Conservation (phyloP, 2,888 invertebrate genomes). For the Alviniconcha strummeri region DNA sequence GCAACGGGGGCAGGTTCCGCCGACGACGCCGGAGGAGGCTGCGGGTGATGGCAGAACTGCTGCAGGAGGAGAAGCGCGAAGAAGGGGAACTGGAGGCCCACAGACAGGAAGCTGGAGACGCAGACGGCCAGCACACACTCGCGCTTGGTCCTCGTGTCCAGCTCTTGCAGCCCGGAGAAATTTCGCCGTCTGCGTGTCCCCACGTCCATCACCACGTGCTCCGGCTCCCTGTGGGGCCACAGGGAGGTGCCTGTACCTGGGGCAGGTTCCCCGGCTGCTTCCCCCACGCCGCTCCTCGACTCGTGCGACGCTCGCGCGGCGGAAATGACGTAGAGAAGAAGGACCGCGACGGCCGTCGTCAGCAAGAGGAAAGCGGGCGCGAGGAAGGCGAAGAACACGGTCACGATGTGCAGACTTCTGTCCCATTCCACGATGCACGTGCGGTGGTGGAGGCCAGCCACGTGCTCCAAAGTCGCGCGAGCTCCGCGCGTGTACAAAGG, state of each 20-base stretch:
- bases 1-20: background rate
- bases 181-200: background rate
- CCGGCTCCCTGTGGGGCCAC: no score
- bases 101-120: conserved; percentile 35
- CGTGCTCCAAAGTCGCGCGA: conserved; percentile 22
- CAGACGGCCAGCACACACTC: conserved; percentile 40
- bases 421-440: conserved; percentile 44
- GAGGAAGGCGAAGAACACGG: conserved; percentile 41
- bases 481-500: conserved; percentile 35
- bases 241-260: no score
- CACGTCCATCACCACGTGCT: no score
- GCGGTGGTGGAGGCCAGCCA: background rate
- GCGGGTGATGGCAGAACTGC: conserved; percentile 35
- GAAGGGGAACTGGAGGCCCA: conserved; percentile 41
- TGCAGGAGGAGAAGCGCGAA: conserved; percentile 39
- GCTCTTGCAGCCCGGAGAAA: conserved; percentile 8
- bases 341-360: conserved; percentile 31
- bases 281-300: background rate
- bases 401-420: conserved; percentile 38
- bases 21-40: background rate
- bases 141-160: conserved; percentile 18
- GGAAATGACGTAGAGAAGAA: conserved; percentile 38
- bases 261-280: background rate
- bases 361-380: conserved; percentile 42
- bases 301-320: conserved; percentile 26